A percentile compares a stretch with the other conserved stretches of the same genome.
Conservation (phyloP, 1,140 invertebrate species). For the Tetranychus cinnabarinus region DNA sequence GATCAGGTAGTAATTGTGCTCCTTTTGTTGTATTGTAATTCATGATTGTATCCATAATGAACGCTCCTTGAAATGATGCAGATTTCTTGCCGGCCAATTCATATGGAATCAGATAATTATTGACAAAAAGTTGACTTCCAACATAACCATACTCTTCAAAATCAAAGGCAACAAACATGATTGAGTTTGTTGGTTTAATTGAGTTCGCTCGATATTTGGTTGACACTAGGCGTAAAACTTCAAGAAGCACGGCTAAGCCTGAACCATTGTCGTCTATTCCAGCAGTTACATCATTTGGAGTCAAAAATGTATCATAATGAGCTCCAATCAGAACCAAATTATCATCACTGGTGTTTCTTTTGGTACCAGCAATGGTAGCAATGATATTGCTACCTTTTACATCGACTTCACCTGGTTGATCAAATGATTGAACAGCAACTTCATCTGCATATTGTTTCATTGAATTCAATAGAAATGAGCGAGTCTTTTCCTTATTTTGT, state of each 20-base stretch:
- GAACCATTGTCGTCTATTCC: constrained; percentile 24
- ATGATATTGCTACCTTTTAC: too few species aligned
- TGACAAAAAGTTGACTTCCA: constrained; percentile 21
- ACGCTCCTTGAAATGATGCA: constrained; percentile 19
- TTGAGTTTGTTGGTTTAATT: constrained; percentile 17
- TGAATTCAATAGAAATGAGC: too few species aligned
- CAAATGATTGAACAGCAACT: too few species aligned
- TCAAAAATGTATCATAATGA: constrained; percentile 22
- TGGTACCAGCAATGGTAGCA: too few species aligned
- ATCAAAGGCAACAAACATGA: constrained; percentile 25
- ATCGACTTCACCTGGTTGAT: too few species aligned
- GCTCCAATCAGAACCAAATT: constrained; percentile 19
- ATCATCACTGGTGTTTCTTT: constrained; percentile 15
- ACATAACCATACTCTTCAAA: constrained; percentile 22
- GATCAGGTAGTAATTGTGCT: constrained; percentile 17
- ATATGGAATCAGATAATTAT: constrained; percentile 18
- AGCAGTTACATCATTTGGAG: constrained; percentile 3
- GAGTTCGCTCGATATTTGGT: constrained; percentile 16
- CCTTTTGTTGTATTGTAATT: constrained; percentile 20
- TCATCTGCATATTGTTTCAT: too few species aligned
- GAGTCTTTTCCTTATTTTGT: too few species aligned
- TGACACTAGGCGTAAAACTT: constrained; percentile 9
- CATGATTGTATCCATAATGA: constrained; percentile 23
- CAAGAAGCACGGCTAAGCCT: constrained; percentile 21
- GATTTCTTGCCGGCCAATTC: constrained; percentile 7